Evolutionary conservation across 30 jellyfish, hydroid and myxozoan species (phyloP).

Genomic region (Turritopsis dohrnii): DNA sequence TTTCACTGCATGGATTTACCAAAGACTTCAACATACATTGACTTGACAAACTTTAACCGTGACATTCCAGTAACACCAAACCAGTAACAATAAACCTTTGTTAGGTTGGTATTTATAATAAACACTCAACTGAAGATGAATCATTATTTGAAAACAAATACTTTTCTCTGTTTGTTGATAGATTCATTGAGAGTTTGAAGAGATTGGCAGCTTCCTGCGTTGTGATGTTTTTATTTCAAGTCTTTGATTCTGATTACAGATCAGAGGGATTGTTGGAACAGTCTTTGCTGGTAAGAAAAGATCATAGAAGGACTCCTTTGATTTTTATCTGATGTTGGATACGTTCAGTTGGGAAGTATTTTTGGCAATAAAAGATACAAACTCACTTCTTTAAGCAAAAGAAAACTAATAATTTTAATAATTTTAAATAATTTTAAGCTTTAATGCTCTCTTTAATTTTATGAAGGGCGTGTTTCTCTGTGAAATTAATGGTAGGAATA

Average conservation of each 20-base stretch:
- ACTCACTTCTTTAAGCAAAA: background rate
- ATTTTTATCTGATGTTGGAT: no score
- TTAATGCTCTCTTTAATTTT: background rate
- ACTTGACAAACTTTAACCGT: background rate
- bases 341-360: background rate
- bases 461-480: no score
- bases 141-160: conserved; percentile 36
- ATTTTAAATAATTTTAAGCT: background rate
- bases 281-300: conserved; percentile 49
- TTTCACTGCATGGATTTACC: background rate
- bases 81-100: background rate
- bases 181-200: conserved; percentile 50
- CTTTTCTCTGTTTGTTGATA: conserved; percentile 3
- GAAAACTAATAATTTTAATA: no score
- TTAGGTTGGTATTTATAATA: conserved; percentile 25
- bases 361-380: background rate
- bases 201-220: conserved; percentile 52
- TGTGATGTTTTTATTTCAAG: conserved; percentile 35
- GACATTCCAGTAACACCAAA: background rate
- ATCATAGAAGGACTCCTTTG: no score
- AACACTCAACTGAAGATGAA: conserved; percentile 38
- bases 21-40: background rate
- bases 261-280: conserved; percentile 26
- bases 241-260: conserved; percentile 50
- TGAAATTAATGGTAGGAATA: no score